Base-by-base conservation (phyloP, 2,797 vertebrate species). In the Chelmon rostratus region DNA sequence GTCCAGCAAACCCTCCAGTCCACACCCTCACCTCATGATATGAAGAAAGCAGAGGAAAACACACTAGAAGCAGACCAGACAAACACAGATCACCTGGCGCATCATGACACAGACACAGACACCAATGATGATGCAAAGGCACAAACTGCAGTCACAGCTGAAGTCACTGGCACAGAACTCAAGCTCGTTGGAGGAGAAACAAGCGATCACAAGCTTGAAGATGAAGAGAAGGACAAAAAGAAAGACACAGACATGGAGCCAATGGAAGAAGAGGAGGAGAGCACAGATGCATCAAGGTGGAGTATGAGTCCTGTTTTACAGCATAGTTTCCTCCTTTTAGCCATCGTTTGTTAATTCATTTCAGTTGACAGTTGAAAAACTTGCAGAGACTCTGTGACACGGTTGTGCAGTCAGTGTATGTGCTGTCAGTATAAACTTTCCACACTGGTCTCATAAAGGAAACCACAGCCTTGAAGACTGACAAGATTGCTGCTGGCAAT, bases 281-380 rank as follows among this genome's bases (percentile, higher is more conserved):
- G 5, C 57, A 19, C 18, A n/a, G 66, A 81, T 21, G 18, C 8
- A 31, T 61, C 81, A 37, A 87, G 91, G 91, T 93, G 35, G 21
- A 76, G 9, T 52, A 47, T 71, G 23, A 19, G 52, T 40, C 19
- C 65, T 49, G 3, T 58, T 69, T 18, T 1, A 42, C 35, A 12
- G 8, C 35, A 8, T 31, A 4, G 23, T 40, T 50, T 35, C 35
- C n/a, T 8, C 23, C 11, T 11, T 33, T 58, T 10, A 38, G 16
- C 3, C 2, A 13, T 38, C 28, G 5, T 46, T 52, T 21, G 23
- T 52, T 23, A 0, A 49, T 54, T 52, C 0, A 6, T 44, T 12
- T 73, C 4, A 64, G 5, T 31, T 31, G 1, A 12, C 5, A 13
- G 15, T 50, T 13, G 44, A 44, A 52, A 37, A 68, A 16, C 1